Evolutionary conservation across 2,888 invertebrate genomes (phyloP).

Genomic region (Drosophila tripunctata): DNA sequence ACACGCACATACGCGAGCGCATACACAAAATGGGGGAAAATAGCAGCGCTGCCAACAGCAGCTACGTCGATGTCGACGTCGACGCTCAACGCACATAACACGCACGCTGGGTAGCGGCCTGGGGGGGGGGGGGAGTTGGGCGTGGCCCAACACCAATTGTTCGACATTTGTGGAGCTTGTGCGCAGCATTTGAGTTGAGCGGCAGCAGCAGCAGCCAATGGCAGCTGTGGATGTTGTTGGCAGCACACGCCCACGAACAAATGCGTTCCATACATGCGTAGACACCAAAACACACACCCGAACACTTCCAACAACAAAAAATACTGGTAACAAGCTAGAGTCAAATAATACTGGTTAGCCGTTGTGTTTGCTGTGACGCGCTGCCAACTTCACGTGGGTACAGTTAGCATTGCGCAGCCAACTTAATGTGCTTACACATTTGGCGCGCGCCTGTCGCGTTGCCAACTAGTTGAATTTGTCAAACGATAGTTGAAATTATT

Average conservation of each 20-base stretch:
- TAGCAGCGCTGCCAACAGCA: constrained; percentile 26
- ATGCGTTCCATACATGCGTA: constrained; percentile 12
- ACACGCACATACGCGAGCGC: constrained; percentile 1
- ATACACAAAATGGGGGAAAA: constrained; percentile 50
- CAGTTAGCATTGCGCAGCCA: constrained; percentile 6
- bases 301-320: too few species aligned
- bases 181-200: constrained; percentile 26
- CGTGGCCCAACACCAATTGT: constrained; percentile 38
- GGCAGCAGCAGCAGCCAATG: too few species aligned
- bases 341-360: constrained; percentile 36
- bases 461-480: constrained; percentile 37
- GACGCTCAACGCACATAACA: constrained; percentile 25
- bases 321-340: constrained; percentile 26
- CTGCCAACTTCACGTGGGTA: constrained; percentile 42
- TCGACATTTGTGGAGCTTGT: constrained; percentile 36
- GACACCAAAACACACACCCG: too few species aligned
- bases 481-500: too few species aligned
- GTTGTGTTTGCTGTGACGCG: background rate
- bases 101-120: too few species aligned
- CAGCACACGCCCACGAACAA: constrained; percentile 41
- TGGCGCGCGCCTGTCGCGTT: constrained; percentile 24
- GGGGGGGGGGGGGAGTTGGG: too few species aligned
- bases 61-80: constrained; percentile 26
- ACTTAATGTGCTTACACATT: constrained; percentile 14
- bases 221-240: constrained; percentile 42